Percentiles rank a stretch among this genome's conserved stretches.
Evolutionary conservation across 53 echinoderm and acorn worm genomes (phyloP).

Genomic region (Luidia sarsii): DNA sequence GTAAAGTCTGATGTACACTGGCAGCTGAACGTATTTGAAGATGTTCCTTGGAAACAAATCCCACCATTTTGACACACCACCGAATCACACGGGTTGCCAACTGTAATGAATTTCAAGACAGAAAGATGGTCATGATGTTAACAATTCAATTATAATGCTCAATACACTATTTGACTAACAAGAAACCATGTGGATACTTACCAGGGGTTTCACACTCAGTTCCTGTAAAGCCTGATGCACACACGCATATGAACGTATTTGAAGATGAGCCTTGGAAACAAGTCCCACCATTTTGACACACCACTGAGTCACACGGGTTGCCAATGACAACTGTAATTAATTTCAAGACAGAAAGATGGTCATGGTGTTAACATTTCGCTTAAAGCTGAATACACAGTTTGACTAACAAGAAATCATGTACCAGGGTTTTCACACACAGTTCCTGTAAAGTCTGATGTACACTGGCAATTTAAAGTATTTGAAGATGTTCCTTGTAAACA

Average conservation of each 20-base stretch:
- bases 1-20: no score
- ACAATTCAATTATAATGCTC: no score
- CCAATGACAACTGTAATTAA: neutral
- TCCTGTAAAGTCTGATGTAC: neutral
- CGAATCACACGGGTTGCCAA: no score
- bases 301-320: neutral
- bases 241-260: neutral
- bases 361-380: no score
- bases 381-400: no score
- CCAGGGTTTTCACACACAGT: neutral
- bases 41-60: no score
- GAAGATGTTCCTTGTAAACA: neutral
- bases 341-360: neutral
- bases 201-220: neutral
- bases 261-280: neutral
- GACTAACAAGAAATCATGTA: no score
- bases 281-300: conserved; percentile 20
- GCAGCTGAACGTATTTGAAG: no score
- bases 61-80: no score
- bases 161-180: no score
- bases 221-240: neutral
- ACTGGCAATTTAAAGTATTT: neutral
- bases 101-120: no score
- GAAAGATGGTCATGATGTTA: no score
- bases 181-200: neutral